These are phyloP conservation scores for Apus apus DNA, from an alignment of 2,113 vertebrate species.

Conservation along the genomic window DNA sequence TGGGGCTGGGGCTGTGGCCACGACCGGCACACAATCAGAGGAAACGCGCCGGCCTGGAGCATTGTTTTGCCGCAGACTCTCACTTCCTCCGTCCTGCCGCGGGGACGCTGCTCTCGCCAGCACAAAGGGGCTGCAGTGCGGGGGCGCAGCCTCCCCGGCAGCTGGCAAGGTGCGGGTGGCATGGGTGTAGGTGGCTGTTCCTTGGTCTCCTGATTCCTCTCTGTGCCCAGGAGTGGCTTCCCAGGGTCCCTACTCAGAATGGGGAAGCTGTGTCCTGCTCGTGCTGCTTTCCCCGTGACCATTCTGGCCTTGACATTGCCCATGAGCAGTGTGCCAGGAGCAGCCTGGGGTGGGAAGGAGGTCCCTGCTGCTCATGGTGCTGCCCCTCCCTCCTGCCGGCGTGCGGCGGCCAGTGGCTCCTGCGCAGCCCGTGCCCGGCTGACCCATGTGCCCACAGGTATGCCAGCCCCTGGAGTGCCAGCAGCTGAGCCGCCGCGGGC, in stretches of 20 bases:
- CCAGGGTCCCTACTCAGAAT: accelerated
- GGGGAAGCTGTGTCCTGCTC: accelerated
- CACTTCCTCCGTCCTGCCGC: slow-evolving; percentile 33
- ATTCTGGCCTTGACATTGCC: accelerated
- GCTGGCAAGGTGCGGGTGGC: neutral
- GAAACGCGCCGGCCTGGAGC: slow-evolving; percentile 42
- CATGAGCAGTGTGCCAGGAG: accelerated
- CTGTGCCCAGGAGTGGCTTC: neutral
- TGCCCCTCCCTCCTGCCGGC: neutral
- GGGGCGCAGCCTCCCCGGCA: neutral
- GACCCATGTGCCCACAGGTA: slow-evolving; percentile 63
- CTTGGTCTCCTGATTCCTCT: too few relatives aligned
- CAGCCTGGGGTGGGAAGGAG: accelerated
- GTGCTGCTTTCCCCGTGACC: accelerated
- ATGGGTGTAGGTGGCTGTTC: neutral
- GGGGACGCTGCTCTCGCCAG: neutral
- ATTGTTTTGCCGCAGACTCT: slow-evolving; percentile 63
- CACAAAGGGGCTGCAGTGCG: neutral
- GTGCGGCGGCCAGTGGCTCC: accelerated
- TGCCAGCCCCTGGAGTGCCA: slow-evolving; percentile 90
- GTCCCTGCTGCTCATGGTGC: accelerated
- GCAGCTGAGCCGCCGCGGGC: slow-evolving; percentile 82
- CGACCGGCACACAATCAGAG: slow-evolving; percentile 57
- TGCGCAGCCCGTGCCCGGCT: neutral
- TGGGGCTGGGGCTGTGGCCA: neutral